Evolutionary conservation across 1,140 invertebrate genomes (phyloP), one percentile per base, ranked within the genome.

Genomic region (Drosophila teissieri): DNA sequence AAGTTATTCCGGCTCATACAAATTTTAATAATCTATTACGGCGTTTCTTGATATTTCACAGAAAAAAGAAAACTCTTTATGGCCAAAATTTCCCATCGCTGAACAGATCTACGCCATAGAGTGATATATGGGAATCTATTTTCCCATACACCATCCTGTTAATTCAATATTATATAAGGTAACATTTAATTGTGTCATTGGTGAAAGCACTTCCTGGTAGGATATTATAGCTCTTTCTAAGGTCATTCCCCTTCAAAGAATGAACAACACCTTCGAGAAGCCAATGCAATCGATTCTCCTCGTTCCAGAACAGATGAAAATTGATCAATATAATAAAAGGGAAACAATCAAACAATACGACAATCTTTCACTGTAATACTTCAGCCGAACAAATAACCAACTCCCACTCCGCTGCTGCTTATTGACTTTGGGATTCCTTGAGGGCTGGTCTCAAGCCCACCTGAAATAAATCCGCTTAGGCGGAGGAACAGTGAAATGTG

Each of bases 391-490:
- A 77, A 61, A 60, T 17, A 72, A 44, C 57, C 57, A 57, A 58
- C 51, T 49, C 27, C n/a, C 5, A 34, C 27, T 42, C 52, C 53
- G n/a, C 45, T 56, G 22, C 37, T 46, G 49, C 51, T 36, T 78
- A 62, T 86, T 86, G 69, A 82, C 65, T 69, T 56, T 40, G 48
- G 61, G 42, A 42, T 11, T 42, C 49, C 52, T 40, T 22, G 70
- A 81, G 84, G 72, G 57, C 60, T 62, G 24, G 36, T 40, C 68
- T 84, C 84, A 88, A 80, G 60, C 84, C 83, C 84, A 68, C 84
- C 62, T 56, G 17, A 74, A 73, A 73, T 72, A 89, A 88, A 88
- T 88, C 84, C 84, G 80, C 80, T 89, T 88, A 89, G 51, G 37
- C 24, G 51, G 44, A 27, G 63, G 36, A 49, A 48, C 11, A n/a